Percentiles rank a stretch among this genome's conserved stretches.
phyloP scores from a whole-genome alignment of 1,140 invertebrate genomes.

The Calephelis virginiensis region DNA sequence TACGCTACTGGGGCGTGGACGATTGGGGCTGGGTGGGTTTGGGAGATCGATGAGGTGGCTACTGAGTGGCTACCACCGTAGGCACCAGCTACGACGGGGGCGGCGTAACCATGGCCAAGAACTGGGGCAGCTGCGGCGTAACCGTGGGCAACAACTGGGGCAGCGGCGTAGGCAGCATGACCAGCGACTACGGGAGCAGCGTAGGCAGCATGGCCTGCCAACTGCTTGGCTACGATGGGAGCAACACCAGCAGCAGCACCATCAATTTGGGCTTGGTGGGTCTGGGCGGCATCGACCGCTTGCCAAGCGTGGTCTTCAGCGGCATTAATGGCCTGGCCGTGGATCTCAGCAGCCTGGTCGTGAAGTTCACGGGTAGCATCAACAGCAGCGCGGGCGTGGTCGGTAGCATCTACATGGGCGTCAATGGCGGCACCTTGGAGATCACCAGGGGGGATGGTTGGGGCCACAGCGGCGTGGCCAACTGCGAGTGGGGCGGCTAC shows the following conservation, averaged over 20 bases:
- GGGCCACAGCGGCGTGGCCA: slow-evolving; percentile 51
- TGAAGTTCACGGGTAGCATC: slow-evolving; percentile 72
- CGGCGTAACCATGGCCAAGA: slow-evolving; percentile 29
- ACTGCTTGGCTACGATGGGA: slow-evolving; percentile 69
- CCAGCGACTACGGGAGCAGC: slow-evolving; percentile 32
- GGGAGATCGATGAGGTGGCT: slow-evolving; percentile 55
- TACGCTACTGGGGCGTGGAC: slow-evolving; percentile 53
- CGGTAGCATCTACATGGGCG: slow-evolving; percentile 65
- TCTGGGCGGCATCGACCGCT: slow-evolving; percentile 77
- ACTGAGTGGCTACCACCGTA: slow-evolving; percentile 50
- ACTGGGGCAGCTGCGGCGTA: slow-evolving; percentile 23
- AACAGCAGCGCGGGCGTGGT: slow-evolving; percentile 65
- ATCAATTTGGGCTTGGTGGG: slow-evolving; percentile 77
- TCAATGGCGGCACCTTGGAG: slow-evolving; percentile 63
- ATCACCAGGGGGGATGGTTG: slow-evolving; percentile 67
- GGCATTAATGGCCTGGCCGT: slow-evolving; percentile 79
- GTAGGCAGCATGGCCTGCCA: slow-evolving; percentile 47
- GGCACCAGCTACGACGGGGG: slow-evolving; percentile 29
- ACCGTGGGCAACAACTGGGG: slow-evolving; percentile 27
- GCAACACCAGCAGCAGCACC: slow-evolving; percentile 79
- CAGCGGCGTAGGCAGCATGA: slow-evolving; percentile 38
- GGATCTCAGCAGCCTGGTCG: slow-evolving; percentile 80
- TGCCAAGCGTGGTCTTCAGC: slow-evolving; percentile 78
- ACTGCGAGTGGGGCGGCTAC: slow-evolving; percentile 57
- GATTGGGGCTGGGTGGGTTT: slow-evolving; percentile 58